Evolutionary conservation across 2,113 vertebrate genomes (phyloP), one percentile per base, ranked within the genome.

Genomic region (Saimiri boliviensis): DNA sequence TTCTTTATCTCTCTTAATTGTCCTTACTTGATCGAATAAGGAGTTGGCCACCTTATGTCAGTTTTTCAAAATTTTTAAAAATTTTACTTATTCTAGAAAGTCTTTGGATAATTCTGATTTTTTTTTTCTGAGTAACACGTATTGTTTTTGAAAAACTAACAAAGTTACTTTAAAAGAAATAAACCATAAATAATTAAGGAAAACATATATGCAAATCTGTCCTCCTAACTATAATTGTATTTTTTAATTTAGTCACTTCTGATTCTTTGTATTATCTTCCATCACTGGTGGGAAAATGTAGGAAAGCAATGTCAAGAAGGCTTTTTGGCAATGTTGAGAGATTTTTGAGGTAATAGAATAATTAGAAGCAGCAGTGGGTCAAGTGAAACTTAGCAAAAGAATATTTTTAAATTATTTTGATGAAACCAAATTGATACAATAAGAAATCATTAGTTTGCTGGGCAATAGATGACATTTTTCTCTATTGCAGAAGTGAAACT

Each of bases 371-470:
- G 73, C 58, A 85, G 7, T 79, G 58, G 42, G 52, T 82, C 49
- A 91, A 82, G 45, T 85, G 76, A 96, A 85, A 95, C 81, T 47
- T 91, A 94, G 47, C 71, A 95, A 90, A 92, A 82, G 70, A 92
- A 52, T 45, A 81, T 89, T 54, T 91, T 92, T 0, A 87, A 91
- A 35, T 87, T 60, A 63, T 58, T 68, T 84, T 85, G 85, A 42
- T 85, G 45, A 96, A 92, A 68, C 25, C 25, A 96, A 71, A 87
- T 47, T 74, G 68, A 63, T 37, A 3, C 35, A 66, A 58, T 88
- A 91, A 89, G 17, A 91, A 86, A 86, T 94, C 82, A 86, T 86
- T 93, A 89, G 35, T 93, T 79, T 93, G 12, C 66, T 94, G 60
- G 25, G 23, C 49, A 96, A 54, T 25, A 56, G 73, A 89, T 66